These are phyloP conservation scores for Dicycla oo DNA, from an alignment of 2,888 invertebrate species.

Conservation along the genomic window DNA sequence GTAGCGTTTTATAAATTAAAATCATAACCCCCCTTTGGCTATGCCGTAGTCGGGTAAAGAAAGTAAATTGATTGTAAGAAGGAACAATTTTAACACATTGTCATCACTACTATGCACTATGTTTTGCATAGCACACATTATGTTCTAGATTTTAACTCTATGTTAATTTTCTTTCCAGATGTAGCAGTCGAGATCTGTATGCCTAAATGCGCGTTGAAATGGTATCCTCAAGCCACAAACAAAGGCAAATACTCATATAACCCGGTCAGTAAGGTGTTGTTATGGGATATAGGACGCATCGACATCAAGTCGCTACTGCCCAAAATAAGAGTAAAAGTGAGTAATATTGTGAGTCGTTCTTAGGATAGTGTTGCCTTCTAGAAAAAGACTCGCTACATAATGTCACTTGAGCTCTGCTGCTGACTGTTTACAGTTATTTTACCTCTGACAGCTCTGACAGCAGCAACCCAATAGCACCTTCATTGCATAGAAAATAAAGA, in stretches of 20 bases:
- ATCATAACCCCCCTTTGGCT: not conserved
- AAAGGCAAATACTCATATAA: constrained; percentile 99
- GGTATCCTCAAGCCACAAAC: constrained; percentile 95
- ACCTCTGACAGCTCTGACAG: no score
- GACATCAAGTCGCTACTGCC: constrained; percentile 96
- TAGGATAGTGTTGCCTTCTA: not conserved
- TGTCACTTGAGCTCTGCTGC: not conserved
- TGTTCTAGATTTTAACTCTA: constrained; percentile 10
- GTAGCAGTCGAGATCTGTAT: constrained; percentile 98
- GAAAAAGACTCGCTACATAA: not conserved
- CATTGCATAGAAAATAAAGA: no score
- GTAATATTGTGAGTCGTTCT: constrained; percentile 69
- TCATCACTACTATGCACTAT: constrained; percentile 3
- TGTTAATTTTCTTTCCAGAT: constrained; percentile 86
- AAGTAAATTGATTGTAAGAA: not conserved
- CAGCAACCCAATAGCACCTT: no score
- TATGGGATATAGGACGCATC: constrained; percentile 99
- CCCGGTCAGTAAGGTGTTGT: constrained; percentile 97
- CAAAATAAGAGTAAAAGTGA: constrained; percentile 97
- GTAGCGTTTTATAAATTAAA: not conserved
- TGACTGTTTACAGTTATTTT: no score
- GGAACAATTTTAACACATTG: constrained; percentile 7
- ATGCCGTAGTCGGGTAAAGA: not conserved
- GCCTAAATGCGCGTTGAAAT: constrained; percentile 99
- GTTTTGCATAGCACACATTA: not conserved